Evolutionary conservation across 2,888 invertebrate genomes (phyloP).

Genomic region (Brenthis ino): DNA sequence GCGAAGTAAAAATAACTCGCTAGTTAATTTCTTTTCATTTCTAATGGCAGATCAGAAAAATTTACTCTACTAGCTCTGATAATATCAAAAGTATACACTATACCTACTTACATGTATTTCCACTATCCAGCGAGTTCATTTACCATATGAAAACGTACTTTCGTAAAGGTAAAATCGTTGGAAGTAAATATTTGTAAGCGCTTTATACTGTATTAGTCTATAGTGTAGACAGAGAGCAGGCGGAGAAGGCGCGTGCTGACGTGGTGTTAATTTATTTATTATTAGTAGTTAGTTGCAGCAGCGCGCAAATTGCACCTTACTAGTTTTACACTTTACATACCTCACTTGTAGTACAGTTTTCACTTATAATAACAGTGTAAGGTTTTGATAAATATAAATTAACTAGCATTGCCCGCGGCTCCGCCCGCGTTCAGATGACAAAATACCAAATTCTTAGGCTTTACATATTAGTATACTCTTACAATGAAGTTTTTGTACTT

Average conservation of each 20-base stretch:
- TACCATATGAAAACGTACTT: slow-evolving; percentile 6
- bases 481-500: too few species aligned
- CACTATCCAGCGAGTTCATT: neutral
- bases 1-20: too few species aligned
- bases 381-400: neutral
- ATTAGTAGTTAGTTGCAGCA: slow-evolving; percentile 18
- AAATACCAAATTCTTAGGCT: too few species aligned
- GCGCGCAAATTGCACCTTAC: slow-evolving; percentile 19
- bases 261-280: slow-evolving; percentile 29
- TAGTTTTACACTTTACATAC: slow-evolving; percentile 9
- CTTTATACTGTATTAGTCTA: neutral
- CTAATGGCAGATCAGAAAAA: too few species aligned
- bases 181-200: slow-evolving; percentile 23
- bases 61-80: too few species aligned
- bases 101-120: too few species aligned
- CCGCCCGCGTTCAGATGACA: too few species aligned
- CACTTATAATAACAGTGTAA: neutral
- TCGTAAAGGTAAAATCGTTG: slow-evolving; percentile 18
- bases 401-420: too few species aligned
- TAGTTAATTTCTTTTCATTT: too few species aligned
- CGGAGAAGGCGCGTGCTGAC: slow-evolving; percentile 17
- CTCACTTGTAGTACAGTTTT: slow-evolving; percentile 1
- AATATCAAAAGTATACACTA: too few species aligned
- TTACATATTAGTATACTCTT: too few species aligned
- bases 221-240: slow-evolving; percentile 17